phyloP scores from a whole-genome alignment of 64 coral and sea anemone species.

The Stichodactyla helianthus region DNA sequence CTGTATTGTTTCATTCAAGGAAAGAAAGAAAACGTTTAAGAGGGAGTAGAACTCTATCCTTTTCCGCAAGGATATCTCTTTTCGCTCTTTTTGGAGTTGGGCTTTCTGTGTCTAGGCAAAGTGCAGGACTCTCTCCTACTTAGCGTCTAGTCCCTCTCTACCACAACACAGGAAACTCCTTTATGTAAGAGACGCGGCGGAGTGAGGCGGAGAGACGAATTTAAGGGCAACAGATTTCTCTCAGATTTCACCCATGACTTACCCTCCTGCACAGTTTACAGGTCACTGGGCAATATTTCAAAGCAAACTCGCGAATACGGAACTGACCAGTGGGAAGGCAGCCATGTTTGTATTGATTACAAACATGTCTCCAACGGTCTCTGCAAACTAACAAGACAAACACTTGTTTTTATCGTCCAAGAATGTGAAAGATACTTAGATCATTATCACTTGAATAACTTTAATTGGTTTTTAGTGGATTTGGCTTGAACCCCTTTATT shows the following conservation, averaged over 20 bases:
- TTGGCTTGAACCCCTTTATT: no score
- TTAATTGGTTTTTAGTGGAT: no score
- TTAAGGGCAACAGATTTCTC: no score
- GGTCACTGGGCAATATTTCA: background rate
- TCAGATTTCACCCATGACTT: background rate
- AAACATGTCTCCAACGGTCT: background rate
- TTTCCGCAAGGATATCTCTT: background rate
- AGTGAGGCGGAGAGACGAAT: no score
- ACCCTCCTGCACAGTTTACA: background rate
- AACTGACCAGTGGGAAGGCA: slow-evolving; percentile 4
- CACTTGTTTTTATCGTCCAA: background rate
- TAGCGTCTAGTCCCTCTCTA: no score
- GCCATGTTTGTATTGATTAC: background rate
- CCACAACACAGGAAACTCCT: no score
- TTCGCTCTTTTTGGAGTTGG: background rate
- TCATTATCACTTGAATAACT: no score
- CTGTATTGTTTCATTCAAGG: background rate
- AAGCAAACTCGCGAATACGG: background rate
- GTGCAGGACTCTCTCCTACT: no score
- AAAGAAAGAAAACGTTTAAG: background rate
- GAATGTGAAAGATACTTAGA: no score
- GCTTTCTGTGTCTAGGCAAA: no score
- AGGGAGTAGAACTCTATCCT: background rate
- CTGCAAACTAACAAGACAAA: background rate
- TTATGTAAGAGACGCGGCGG: no score